Evolutionary conservation across 1,140 invertebrate species (phyloP).

Genomic region (Chlorops oryzae): DNA sequence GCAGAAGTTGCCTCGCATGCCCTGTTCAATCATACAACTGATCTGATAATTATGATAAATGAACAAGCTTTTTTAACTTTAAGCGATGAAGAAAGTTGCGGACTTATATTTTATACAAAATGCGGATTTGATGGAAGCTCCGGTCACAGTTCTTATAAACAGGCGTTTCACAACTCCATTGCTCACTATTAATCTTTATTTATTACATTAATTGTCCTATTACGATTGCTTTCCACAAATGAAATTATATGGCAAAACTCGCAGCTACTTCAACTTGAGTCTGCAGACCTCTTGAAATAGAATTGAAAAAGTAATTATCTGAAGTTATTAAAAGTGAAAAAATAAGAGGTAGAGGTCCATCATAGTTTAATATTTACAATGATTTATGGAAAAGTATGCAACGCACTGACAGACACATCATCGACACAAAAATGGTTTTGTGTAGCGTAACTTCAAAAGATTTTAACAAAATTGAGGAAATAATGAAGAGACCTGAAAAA

Average conservation of each 20-base stretch:
- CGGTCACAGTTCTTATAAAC: neutral
- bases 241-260: neutral
- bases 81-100: neutral
- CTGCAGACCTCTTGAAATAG: too few species aligned
- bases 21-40: neutral
- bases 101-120: neutral
- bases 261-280: neutral
- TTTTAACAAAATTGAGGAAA: conserved; percentile 2
- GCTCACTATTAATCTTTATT: too few species aligned
- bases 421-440: conserved; percentile 6
- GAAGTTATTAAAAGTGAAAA: too few species aligned
- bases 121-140: conserved; percentile 2
- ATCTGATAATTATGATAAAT: neutral
- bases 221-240: neutral
- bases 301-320: too few species aligned
- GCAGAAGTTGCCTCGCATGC: neutral
- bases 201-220: neutral
- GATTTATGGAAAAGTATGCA: conserved; percentile 1
- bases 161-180: too few species aligned
- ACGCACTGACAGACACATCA: conserved; percentile 3
- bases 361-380: conserved; percentile 3
- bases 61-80: neutral
- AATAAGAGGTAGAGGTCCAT: neutral
- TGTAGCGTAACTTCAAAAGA: conserved; percentile 4
- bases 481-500: neutral